Conservation (phyloP, 2,888 invertebrate genomes). For the Lasius fuliginosus region DNA sequence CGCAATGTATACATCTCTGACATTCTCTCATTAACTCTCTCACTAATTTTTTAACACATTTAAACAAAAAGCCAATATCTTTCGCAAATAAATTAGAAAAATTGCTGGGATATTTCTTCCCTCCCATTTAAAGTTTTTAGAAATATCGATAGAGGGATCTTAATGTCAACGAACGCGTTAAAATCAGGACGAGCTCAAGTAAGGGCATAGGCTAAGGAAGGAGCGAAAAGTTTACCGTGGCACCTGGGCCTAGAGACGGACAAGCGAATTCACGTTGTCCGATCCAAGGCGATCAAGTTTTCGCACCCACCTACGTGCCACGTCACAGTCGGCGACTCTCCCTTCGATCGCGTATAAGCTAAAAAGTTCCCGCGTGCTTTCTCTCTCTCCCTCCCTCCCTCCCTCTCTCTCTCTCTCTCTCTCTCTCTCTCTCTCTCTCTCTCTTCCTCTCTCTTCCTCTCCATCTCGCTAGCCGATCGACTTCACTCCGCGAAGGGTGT, state of each 20-base stretch:
- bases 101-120: neutral
- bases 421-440: neutral
- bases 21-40: neutral
- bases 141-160: neutral
- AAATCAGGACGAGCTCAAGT: neutral
- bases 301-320: conserved; percentile 62
- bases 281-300: conserved; percentile 56
- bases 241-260: conserved; percentile 41
- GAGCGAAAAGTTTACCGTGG: conserved; percentile 11
- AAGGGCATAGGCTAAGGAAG: neutral
- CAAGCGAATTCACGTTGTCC: conserved; percentile 54
- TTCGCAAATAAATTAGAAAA: neutral
- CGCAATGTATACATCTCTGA: neutral
- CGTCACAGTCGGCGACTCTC: conserved; percentile 60
- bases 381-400: conserved; percentile 43
- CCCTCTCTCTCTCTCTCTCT: neutral
- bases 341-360: conserved; percentile 51
- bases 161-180: conserved; percentile 5
- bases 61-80: neutral
- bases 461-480: conserved; percentile 28
- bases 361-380: conserved; percentile 66
- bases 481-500: conserved; percentile 62
- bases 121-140: neutral
- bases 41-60: neutral
- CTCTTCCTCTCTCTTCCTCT: conserved; percentile 10